These are phyloP conservation scores for Zaprionus taronus DNA, from an alignment of 1,140 invertebrate genomes.

Conservation along the genomic window DNA sequence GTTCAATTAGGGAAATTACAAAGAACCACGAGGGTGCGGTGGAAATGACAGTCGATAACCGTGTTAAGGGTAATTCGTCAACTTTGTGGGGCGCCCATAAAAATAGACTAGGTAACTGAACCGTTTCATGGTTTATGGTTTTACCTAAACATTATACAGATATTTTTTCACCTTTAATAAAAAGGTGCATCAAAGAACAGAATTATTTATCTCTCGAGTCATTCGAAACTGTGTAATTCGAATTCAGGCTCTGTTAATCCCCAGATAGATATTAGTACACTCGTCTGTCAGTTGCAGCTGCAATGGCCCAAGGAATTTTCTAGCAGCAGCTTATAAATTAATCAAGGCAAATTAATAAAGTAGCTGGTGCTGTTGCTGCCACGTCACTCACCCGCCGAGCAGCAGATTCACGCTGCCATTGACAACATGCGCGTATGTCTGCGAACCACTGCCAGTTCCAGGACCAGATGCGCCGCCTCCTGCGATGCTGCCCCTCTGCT, in stretches of 20 bases:
- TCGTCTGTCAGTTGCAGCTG: neutral
- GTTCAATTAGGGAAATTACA: slow-evolving; percentile 48
- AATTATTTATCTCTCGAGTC: neutral
- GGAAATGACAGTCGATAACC: slow-evolving; percentile 5
- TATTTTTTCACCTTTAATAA: too few species aligned
- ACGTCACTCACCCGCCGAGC: slow-evolving; percentile 86
- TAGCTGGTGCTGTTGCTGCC: slow-evolving; percentile 11
- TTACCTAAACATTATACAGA: too few species aligned
- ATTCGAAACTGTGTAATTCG: neutral
- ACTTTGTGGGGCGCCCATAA: neutral
- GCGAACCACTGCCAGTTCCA: slow-evolving; percentile 46
- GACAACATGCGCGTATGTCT: slow-evolving; percentile 83
- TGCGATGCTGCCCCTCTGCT: slow-evolving; percentile 59
- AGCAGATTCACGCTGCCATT: slow-evolving; percentile 88
- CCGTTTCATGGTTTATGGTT: neutral
- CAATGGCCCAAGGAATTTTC: slow-evolving; percentile 7
- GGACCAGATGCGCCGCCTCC: slow-evolving; percentile 29
- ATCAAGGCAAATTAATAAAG: slow-evolving; percentile 39
- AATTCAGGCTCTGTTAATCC: neutral
- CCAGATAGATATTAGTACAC: neutral
- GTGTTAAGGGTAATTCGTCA: neutral
- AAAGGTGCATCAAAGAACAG: neutral
- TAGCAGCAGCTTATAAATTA: slow-evolving; percentile 25
- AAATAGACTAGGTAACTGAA: neutral
- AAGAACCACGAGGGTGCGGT: slow-evolving; percentile 20